These are phyloP conservation scores for Ctenochaetus hawaiiensis DNA, from an alignment of 2,797 vertebrate species.

Conservation along the genomic window DNA sequence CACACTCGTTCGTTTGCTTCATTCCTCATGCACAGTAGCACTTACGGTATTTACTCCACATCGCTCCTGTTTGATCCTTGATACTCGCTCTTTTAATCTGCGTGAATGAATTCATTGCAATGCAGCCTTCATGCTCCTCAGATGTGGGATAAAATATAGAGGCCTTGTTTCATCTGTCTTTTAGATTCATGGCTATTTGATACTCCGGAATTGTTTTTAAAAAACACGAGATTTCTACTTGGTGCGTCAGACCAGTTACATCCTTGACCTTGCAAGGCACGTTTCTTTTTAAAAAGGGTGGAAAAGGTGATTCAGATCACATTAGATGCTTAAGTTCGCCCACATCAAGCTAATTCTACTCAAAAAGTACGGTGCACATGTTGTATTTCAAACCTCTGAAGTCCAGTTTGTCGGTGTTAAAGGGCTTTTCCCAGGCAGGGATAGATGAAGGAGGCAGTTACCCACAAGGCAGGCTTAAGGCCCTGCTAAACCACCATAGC, in stretches of 20 bases:
- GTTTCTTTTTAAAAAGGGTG: slow-evolving; percentile 23
- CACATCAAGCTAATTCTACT: slow-evolving; percentile 20
- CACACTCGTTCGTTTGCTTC: slow-evolving; percentile 11
- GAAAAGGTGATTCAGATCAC: slow-evolving; percentile 20
- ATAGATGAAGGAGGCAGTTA: slow-evolving; percentile 19
- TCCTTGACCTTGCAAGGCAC: slow-evolving; percentile 50
- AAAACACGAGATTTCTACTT: slow-evolving; percentile 39
- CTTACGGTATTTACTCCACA: slow-evolving; percentile 52
- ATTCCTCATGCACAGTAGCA: slow-evolving; percentile 22
- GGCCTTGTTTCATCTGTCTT: slow-evolving; percentile 62
- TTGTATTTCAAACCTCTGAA: slow-evolving; percentile 7
- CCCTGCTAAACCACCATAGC: slow-evolving; percentile 39
- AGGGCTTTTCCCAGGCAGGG: slow-evolving; percentile 5
- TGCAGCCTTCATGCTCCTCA: slow-evolving; percentile 56
- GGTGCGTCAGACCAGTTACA: slow-evolving; percentile 41
- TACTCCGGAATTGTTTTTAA: slow-evolving; percentile 37
- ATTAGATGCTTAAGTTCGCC: slow-evolving; percentile 34
- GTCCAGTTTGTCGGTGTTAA: neutral
- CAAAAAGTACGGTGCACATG: neutral
- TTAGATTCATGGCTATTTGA: slow-evolving; percentile 62
- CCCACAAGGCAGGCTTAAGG: slow-evolving; percentile 15
- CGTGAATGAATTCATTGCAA: slow-evolving; percentile 63
- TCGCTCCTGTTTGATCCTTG: slow-evolving; percentile 54
- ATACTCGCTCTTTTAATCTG: slow-evolving; percentile 65
- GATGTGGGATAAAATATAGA: slow-evolving; percentile 64